phyloP scores from a whole-genome alignment of 2,797 vertebrate species.

The Pelobates cultripes region DNA sequence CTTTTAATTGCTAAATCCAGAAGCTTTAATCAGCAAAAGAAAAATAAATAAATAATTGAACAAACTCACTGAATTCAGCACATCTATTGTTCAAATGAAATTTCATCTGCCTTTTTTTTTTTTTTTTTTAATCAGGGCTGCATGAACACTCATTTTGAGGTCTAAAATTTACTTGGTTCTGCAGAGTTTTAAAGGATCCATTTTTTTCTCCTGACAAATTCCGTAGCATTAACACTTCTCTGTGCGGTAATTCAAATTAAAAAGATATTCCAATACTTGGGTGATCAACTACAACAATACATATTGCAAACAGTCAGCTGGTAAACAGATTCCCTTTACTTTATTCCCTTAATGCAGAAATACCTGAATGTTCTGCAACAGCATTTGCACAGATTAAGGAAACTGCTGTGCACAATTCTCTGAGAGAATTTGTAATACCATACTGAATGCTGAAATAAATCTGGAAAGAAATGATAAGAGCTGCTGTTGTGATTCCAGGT shows the following conservation, averaged over 20 bases:
- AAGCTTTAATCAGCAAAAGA: conserved; percentile 45
- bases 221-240: conserved; percentile 48
- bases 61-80: conserved; percentile 46
- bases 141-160: conserved; percentile 44
- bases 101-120: conserved; percentile 25
- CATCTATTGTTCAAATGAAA: conserved; percentile 46
- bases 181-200: conserved; percentile 52
- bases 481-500: conserved; percentile 37
- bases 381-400: conserved; percentile 51
- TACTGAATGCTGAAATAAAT: conserved; percentile 63
- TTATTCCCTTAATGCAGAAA: conserved; percentile 21
- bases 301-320: conserved; percentile 4
- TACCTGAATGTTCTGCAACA: conserved; percentile 27
- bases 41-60: conserved; percentile 40
- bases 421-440: conserved; percentile 45
- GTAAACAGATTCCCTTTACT: neutral
- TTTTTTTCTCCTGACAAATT: conserved; percentile 51
- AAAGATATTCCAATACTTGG: conserved; percentile 10
- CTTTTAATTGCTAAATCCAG: conserved; percentile 52
- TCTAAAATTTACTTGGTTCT: conserved; percentile 52
- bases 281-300: conserved; percentile 1
- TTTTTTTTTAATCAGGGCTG: conserved; percentile 17
- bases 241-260: conserved; percentile 52
- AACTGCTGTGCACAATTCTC: conserved; percentile 43
- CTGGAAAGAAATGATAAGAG: conserved; percentile 54